Evolutionary conservation across 2,797 vertebrate genomes (phyloP).

Genomic region (Gadopsis marmoratus): DNA sequence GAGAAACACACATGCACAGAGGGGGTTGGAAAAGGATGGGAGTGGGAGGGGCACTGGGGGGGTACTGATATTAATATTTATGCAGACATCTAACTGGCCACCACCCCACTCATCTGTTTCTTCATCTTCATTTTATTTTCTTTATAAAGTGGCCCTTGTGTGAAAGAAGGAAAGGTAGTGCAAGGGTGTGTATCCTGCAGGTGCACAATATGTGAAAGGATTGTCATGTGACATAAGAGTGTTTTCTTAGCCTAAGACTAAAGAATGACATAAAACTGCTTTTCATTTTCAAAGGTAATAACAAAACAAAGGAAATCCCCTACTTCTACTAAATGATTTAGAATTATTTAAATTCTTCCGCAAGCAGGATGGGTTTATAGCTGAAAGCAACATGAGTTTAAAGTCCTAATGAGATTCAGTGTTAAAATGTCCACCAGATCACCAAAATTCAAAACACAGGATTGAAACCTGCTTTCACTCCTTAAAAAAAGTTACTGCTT

Average conservation of each 20-base stretch:
- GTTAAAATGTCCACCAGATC: slow-evolving; percentile 7
- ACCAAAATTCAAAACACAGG: slow-evolving; percentile 15
- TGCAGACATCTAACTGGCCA: slow-evolving; percentile 67
- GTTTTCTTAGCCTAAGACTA: background rate
- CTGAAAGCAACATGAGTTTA: slow-evolving; percentile 33
- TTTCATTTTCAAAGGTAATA: slow-evolving; percentile 5
- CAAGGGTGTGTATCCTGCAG: slow-evolving; percentile 8
- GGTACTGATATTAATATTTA: slow-evolving; percentile 78
- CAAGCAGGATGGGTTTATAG: slow-evolving; percentile 10
- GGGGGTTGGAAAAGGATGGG: slow-evolving; percentile 47
- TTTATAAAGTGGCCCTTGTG: slow-evolving; percentile 26
- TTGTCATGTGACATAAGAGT: slow-evolving; percentile 3
- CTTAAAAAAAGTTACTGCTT: slow-evolving; percentile 19
- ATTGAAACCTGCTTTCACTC: slow-evolving; percentile 1
- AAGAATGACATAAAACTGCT: background rate
- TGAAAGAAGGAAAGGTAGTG: slow-evolving; percentile 10
- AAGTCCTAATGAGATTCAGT: slow-evolving; percentile 19
- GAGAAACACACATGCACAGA: slow-evolving; percentile 60
- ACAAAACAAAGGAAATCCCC: slow-evolving; percentile 13
- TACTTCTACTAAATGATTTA: slow-evolving; percentile 18
- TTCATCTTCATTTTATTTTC: slow-evolving; percentile 37
- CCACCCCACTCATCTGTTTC: slow-evolving; percentile 36
- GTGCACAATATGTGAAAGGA: slow-evolving; percentile 12
- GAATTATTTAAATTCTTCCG: slow-evolving; percentile 26
- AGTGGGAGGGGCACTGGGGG: slow-evolving; percentile 34